Evolutionary conservation across 1,140 invertebrate species (phyloP).

Genomic region (Cotesia typhae): DNA sequence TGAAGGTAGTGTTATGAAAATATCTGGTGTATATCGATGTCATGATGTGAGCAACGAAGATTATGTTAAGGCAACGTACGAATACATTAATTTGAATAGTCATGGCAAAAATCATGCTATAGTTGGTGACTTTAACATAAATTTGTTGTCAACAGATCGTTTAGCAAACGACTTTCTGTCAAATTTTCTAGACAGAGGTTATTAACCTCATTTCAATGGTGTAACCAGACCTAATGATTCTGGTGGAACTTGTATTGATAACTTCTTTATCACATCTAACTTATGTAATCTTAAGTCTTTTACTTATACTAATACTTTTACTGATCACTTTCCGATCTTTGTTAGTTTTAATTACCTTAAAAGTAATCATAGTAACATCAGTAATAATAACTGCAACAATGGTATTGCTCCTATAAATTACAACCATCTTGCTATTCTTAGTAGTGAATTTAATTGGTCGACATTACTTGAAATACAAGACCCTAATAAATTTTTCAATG

Average conservation of each 20-base stretch:
- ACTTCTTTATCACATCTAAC: background rate
- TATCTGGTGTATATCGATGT: too few relatives aligned
- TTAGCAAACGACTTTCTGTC: too few relatives aligned
- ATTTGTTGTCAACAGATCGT: too few relatives aligned
- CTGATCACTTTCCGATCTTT: conserved; percentile 2
- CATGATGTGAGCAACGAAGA: too few relatives aligned
- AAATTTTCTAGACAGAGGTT: background rate
- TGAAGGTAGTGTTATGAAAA: too few relatives aligned
- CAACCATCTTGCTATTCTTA: background rate
- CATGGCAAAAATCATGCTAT: background rate
- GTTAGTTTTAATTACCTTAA: background rate
- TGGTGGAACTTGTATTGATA: background rate
- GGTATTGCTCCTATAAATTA: background rate
- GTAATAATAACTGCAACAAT: background rate
- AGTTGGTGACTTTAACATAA: too few relatives aligned
- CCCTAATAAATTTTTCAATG: background rate
- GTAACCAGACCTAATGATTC: background rate
- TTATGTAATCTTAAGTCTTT: background rate
- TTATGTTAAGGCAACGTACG: too few relatives aligned
- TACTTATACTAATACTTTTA: background rate
- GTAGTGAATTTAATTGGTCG: background rate
- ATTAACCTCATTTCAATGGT: background rate
- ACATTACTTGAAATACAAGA: background rate
- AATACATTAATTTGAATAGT: too few relatives aligned
- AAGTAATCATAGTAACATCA: background rate